These are phyloP conservation scores for Tragulus kanchil DNA, from an alignment of 2,113 vertebrate species.

Conservation along the genomic window DNA sequence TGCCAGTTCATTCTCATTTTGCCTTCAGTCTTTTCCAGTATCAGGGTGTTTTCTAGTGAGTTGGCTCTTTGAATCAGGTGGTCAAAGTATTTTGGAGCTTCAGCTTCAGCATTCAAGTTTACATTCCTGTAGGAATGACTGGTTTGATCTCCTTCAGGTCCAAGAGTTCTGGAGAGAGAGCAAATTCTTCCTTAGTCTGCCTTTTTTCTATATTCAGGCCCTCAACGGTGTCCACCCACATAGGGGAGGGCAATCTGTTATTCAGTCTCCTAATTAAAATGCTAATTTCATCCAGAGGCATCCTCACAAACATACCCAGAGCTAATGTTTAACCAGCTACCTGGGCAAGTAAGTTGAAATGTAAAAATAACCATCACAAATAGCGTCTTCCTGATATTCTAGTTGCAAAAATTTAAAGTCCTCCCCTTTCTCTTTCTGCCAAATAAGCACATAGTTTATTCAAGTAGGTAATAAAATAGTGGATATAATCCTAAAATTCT, in stretches of 20 bases:
- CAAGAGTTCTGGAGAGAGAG: no score
- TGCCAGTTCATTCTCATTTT: accelerated
- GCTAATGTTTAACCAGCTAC: neutral
- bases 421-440: neutral
- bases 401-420: neutral
- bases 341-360: neutral
- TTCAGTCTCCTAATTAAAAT: neutral
- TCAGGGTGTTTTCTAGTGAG: neutral
- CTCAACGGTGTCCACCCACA: no score
- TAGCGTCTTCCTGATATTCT: neutral
- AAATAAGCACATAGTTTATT: neutral
- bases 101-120: neutral
- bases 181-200: neutral
- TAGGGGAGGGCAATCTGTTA: neutral
- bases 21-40: neutral
- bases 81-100: neutral
- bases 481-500: neutral
- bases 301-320: neutral
- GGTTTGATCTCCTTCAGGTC: neutral
- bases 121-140: neutral
- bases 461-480: neutral
- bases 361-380: neutral
- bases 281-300: neutral
- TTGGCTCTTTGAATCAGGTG: neutral
- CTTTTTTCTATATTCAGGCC: neutral